phyloP scores from a whole-genome alignment of 2,113 vertebrate species.

The Colossoma macropomum region DNA sequence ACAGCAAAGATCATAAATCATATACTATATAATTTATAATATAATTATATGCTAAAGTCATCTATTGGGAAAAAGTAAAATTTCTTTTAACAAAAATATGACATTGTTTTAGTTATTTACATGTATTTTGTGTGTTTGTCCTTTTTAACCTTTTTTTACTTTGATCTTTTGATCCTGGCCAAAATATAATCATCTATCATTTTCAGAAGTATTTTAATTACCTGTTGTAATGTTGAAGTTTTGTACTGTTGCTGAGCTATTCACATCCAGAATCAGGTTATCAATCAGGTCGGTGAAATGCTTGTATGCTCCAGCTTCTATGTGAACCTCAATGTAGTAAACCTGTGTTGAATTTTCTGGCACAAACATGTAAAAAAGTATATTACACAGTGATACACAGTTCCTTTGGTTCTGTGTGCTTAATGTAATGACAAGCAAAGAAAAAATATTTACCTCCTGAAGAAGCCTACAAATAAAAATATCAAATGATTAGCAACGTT shows the following conservation, averaged over 20 bases:
- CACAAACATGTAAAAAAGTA: constrained; percentile 10
- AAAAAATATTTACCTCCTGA: constrained; percentile 53
- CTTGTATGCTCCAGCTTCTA: not conserved
- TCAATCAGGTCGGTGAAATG: accelerated
- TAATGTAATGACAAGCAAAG: not conserved
- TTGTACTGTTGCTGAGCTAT: accelerated
- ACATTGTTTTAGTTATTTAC: too few species aligned
- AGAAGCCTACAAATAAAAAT: constrained; percentile 54
- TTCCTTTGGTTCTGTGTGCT: not conserved
- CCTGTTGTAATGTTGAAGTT: constrained; percentile 55
- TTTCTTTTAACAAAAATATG: too few species aligned
- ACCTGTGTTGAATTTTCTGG: constrained; percentile 58
- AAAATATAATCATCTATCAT: too few species aligned
- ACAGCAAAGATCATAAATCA: not conserved
- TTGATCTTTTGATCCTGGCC: too few species aligned
- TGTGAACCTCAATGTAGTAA: constrained; percentile 54
- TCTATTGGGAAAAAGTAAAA: not conserved
- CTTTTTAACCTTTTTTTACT: not conserved
- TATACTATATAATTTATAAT: too few species aligned
- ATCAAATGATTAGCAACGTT: not conserved
- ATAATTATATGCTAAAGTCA: too few species aligned
- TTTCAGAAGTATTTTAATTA: constrained; percentile 46
- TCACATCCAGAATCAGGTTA: accelerated
- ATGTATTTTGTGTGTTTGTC: too few species aligned
- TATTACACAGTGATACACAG: not conserved